These are phyloP conservation scores for Hassar affinis DNA, from an alignment of 2,113 vertebrate species.

Conservation along the genomic window DNA sequence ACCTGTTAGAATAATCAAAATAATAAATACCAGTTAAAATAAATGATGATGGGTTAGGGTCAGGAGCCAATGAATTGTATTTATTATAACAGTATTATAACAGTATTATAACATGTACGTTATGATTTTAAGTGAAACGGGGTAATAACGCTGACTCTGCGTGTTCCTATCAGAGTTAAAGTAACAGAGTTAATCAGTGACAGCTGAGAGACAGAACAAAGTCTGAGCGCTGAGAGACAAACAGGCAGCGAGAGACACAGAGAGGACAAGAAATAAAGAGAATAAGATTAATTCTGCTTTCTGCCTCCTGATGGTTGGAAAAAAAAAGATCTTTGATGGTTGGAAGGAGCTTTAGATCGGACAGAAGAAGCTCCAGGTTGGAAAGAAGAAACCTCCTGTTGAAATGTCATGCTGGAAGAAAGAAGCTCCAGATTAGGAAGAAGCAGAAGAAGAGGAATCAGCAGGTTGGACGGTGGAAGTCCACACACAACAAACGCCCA, in stretches of 20 bases:
- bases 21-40: not conserved
- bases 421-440: not conserved
- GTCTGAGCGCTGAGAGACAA: constrained; percentile 62
- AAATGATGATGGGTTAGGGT: too few species aligned
- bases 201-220: constrained; percentile 60
- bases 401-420: not conserved
- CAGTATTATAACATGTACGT: too few species aligned
- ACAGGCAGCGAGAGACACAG: too few species aligned
- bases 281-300: not conserved
- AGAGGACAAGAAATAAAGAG: not conserved
- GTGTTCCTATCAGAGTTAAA: not conserved
- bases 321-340: not conserved
- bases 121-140: too few species aligned
- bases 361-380: too few species aligned
- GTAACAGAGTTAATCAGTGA: constrained; percentile 68
- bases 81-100: too few species aligned
- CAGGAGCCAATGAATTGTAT: not conserved
- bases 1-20: too few species aligned
- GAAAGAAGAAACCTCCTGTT: not conserved
- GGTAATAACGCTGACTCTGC: not conserved
- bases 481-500: too few species aligned
- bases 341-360: not conserved
- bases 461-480: not conserved
- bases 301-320: not conserved
- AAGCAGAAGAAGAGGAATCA: not conserved